Base-by-base conservation (phyloP, 1,140 invertebrate genomes). In the Drosophila nebulosa region DNA sequence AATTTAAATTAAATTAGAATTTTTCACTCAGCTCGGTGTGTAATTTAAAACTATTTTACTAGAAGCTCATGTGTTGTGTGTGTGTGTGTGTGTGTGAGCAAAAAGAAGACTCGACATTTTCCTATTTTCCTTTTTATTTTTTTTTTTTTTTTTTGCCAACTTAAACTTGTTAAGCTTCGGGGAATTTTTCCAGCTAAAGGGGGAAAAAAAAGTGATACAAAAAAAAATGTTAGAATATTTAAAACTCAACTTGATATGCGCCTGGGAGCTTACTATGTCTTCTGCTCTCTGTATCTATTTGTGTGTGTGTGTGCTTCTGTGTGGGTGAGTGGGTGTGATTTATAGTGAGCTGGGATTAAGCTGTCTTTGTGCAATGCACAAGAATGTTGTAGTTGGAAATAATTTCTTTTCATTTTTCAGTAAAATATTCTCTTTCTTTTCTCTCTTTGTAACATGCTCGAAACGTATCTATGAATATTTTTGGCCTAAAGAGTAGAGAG, bases 101-200 rank as follows among this genome's bases (percentile, higher is more conserved):
- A 68, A 75, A 72, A 71, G 64, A 75, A 60, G 59, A 46, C 39
- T 42, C 39, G 18, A 39, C 53, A 32, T 66, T 63, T 57, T 66
- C 16, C 16, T 46, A 46, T 46, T 21, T 46, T 46, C 2, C 50
- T 61, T 68, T 64, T 68, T 61, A 64, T 65, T 68, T 66, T 59
- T 85, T 71, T 73, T 69, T 64, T 67, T 69, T 72, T 67, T 60
- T 86, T 71, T 64, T 81, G 72, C 74, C 83, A 88, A 86, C 83
- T 88, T 88, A 86, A 86, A 86, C 83, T 88, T 86, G 83, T 88
- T 86, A 86, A 86, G 83, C 83, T 86, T 83, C 69, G 72, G 84
- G 83, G 83, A 86, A 88, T 86, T 86, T 74, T 76, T 68, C 32
- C 59, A 51, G 46, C 53, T n/a, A 74, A 50, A 42, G 27, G 7